Base-by-base conservation (phyloP, 1,140 invertebrate species). In the Hylaeus anthracinus region DNA sequence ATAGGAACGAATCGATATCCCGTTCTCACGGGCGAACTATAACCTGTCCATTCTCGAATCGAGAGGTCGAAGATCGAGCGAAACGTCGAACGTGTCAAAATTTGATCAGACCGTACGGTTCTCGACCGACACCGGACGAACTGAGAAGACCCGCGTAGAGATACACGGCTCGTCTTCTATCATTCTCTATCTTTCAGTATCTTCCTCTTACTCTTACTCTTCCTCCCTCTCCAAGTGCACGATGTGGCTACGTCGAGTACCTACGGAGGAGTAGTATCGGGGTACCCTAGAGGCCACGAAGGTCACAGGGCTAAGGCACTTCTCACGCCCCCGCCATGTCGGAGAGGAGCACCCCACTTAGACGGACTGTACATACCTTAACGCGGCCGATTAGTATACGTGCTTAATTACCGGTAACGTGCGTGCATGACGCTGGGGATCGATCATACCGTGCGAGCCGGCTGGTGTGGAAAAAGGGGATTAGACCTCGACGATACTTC, bases 281-380 rank as follows among this genome's bases (percentile, higher is more conserved):
- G 80, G 87, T 88, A 86, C 87, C 79, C 85, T 60, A 74, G 79
- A 88, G 90, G 91, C 87, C 88, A 89, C 87, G 88, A 90, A 91
- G 92, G 92, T 93, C 92, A 92, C 91, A 93, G 92, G 92, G 91
- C 92, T 91, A 92, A 92, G 91, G 92, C 91, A 92, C 92, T 93
- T 93, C 92, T 93, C 92, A 93, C 92, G 92, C 92, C 92, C 92
- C 91, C 91, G 90, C 90, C 88, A 89, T 90, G 85, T 89, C 87
- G 81, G 86, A 87, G 89, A 83, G 85, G 88, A 91, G 89, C 88
- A 92, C 89, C 88, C 90, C 90, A 92, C 91, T 92, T 92, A 92
- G 88, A 90, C 86, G 86, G 88, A 86, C 84, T 84, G 87, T 90
- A 91, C 89, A 90, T 91, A 92, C 88, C 88, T 90, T 90, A 90